Evolutionary conservation across 2,888 invertebrate species (phyloP), one percentile per base, ranked within the genome.

Genomic region (Cenopis cana): DNA sequence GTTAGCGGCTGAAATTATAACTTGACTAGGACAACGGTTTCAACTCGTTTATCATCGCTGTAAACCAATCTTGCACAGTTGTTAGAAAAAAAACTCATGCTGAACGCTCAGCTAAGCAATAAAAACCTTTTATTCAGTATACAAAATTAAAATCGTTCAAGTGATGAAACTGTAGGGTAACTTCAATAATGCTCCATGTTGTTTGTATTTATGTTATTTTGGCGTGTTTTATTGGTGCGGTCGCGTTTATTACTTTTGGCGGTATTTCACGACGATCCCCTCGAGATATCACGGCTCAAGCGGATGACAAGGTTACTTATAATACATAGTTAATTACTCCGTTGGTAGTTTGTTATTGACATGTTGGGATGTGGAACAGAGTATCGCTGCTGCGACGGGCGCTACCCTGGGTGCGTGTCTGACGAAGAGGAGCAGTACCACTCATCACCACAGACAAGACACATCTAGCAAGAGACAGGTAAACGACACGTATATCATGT

Each of bases 391-490:
- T 90, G 93, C 93, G 76, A 93, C 93, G 93, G 93, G 93, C 85
- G 91, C 93, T 87, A 93, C 92, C 79, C 90, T 94, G 93, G 93
- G 94, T 83, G 93, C 93, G 89, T 93, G 94, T 89, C 82, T 93
- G 90, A 91, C 93, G 89, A 86, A 92, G 84, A 94, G 94, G 87
- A 94, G 94, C 83, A 88, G 87, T 83, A 88, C 92, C 87, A 91
- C 94, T 80, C 94, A 94, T 84, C 94, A 94, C 81, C 94, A 94
- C 88, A 93, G 94, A 83, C 94, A 90, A 83, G 93, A 93, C 74
- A 86, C 90, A 82, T 82, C 89, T 79, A 85, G 93, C 72, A 93
- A 93, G 80, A 87, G 93, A 93, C 93, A 93, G 89, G 93, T 93
- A 50, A 24, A 24, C 24, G 24, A 24, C 4, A 24, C 24, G 1